Percentiles rank a stretch among this genome's conserved stretches.
phyloP scores from a whole-genome alignment of 2,888 invertebrate species.

The Unio delphinus region DNA sequence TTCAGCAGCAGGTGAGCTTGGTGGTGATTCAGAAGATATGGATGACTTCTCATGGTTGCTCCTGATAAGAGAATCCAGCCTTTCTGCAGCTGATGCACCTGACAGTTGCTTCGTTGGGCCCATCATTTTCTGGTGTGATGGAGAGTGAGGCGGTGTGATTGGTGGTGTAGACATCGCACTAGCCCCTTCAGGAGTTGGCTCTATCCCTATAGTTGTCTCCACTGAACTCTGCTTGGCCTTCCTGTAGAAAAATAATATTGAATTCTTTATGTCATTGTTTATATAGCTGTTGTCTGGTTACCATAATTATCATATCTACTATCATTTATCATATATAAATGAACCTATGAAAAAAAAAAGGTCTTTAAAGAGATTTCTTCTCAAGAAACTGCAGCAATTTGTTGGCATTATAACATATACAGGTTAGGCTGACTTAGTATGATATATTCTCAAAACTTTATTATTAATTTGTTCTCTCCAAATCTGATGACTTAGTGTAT shows the following conservation, averaged over 20 bases:
- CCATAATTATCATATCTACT: too few species aligned
- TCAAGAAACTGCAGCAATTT: too few species aligned
- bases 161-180: slow-evolving; percentile 17
- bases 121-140: slow-evolving; percentile 49
- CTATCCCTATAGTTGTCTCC: slow-evolving; percentile 33
- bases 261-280: background rate
- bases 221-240: slow-evolving; percentile 16
- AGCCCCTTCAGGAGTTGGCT: slow-evolving; percentile 22
- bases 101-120: slow-evolving; percentile 69
- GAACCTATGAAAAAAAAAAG: too few species aligned
- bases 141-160: slow-evolving; percentile 16
- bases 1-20: slow-evolving; percentile 8
- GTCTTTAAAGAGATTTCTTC: too few species aligned
- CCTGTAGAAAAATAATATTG: slow-evolving; percentile 1
- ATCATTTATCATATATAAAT: too few species aligned
- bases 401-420: too few species aligned
- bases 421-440: too few species aligned
- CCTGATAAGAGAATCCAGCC: slow-evolving; percentile 83
- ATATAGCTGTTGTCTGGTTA: too few species aligned
- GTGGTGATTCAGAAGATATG: slow-evolving; percentile 7
- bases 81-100: slow-evolving; percentile 74
- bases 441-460: too few species aligned
- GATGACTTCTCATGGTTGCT: slow-evolving; percentile 70
- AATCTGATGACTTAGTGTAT: too few species aligned
- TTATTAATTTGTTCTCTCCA: too few species aligned